phyloP scores from a whole-genome alignment of 2,888 invertebrate genomes.

The Cryptosula pallasiana region DNA sequence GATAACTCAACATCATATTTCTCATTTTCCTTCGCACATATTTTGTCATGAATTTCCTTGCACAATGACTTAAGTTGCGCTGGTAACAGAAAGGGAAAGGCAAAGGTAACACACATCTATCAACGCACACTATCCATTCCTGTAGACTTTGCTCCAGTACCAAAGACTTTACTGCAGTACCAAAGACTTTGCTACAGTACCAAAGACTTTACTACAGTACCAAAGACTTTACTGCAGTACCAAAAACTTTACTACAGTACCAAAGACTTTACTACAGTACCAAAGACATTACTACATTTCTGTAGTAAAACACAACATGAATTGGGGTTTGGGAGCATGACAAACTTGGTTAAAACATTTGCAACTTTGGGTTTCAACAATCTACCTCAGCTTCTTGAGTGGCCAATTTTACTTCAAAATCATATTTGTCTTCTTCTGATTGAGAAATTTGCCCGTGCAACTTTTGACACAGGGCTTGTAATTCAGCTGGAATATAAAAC shows the following conservation, averaged over 20 bases:
- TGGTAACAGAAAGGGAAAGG: neutral
- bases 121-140: no score
- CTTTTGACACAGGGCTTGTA: conserved; percentile 3
- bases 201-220: no score
- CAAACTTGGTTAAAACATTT: neutral
- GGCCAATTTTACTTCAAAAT: conserved; percentile 10
- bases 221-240: no score
- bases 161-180: no score
- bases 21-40: conserved; percentile 92
- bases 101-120: neutral
- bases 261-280: no score
- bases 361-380: no score
- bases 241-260: no score
- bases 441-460: conserved; percentile 12
- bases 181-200: no score
- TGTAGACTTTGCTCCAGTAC: no score
- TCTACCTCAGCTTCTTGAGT: conserved; percentile 14
- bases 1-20: conserved; percentile 97
- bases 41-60: conserved; percentile 85
- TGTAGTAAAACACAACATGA: no score
- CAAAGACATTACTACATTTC: no score
- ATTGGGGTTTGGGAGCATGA: no score
- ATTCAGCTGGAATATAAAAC: neutral
- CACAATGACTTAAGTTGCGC: conserved; percentile 10
- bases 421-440: conserved; percentile 23